These are phyloP conservation scores for Plebejus argus DNA, from an alignment of 2,888 invertebrate genomes.

Conservation along the genomic window DNA sequence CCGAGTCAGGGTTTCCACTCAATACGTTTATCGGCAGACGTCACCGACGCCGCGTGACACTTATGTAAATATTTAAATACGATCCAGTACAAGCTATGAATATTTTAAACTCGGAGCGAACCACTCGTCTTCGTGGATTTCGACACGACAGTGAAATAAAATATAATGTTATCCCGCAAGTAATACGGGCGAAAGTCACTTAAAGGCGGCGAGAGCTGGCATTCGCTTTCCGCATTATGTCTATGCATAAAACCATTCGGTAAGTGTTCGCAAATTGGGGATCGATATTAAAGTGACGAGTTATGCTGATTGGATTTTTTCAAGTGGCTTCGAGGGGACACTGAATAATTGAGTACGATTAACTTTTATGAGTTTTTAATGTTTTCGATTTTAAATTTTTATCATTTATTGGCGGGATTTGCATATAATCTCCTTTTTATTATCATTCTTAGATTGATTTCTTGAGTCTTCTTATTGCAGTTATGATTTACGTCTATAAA, in stretches of 20 bases:
- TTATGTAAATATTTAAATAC: conserved; percentile 83
- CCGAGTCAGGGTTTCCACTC: conserved; percentile 65
- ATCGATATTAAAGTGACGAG: conserved; percentile 78
- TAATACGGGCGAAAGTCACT: conserved; percentile 59
- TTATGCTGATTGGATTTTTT: conserved; percentile 81
- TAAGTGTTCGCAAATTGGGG: conserved; percentile 76
- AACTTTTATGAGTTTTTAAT: conserved; percentile 56
- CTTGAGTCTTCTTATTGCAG: neutral
- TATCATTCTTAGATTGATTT: neutral
- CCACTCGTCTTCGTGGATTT: conserved; percentile 70
- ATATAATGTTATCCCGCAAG: conserved; percentile 53
- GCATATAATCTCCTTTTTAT: conserved; percentile 34
- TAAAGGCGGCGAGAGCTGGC: conserved; percentile 46
- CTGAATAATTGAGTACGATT: conserved; percentile 76
- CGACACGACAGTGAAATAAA: conserved; percentile 61
- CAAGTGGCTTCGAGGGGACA: conserved; percentile 70
- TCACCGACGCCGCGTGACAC: conserved; percentile 78
- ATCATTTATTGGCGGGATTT: conserved; percentile 40
- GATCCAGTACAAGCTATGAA: conserved; percentile 82
- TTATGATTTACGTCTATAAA: neutral
- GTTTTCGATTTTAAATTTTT: conserved; percentile 44
- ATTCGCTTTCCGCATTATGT: conserved; percentile 62
- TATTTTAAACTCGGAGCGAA: conserved; percentile 81
- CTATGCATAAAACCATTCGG: conserved; percentile 77
- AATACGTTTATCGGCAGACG: conserved; percentile 78